phyloP scores from a whole-genome alignment of 2,113 vertebrate species.

The Ramphastos sulfuratus region DNA sequence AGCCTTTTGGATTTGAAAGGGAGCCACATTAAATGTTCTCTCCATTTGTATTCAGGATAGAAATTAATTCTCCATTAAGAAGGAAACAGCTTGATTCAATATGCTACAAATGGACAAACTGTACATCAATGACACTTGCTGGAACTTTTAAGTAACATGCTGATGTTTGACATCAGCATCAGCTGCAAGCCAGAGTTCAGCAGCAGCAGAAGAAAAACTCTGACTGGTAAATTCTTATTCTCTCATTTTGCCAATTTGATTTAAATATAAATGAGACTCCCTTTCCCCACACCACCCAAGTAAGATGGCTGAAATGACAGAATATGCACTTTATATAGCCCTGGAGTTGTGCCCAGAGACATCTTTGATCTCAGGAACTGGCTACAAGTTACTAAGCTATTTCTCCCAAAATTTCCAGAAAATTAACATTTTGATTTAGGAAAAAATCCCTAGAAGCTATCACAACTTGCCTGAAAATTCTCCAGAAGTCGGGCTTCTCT shows the following conservation, averaged over 20 bases:
- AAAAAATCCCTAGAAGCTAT: neutral
- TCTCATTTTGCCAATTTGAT: neutral
- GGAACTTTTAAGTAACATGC: neutral
- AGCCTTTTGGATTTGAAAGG: neutral
- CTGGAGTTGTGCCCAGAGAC: neutral
- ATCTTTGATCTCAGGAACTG: neutral
- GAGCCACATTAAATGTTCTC: neutral
- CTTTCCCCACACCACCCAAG: neutral
- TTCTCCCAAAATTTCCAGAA: neutral
- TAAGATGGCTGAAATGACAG: neutral
- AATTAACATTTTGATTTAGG: neutral
- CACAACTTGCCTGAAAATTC: neutral
- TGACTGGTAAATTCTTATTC: neutral
- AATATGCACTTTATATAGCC: neutral
- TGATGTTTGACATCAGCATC: neutral
- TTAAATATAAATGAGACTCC: neutral
- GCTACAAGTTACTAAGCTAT: neutral
- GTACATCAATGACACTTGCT: neutral
- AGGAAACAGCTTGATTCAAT: constrained; percentile 19
- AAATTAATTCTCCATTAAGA: constrained; percentile 23
- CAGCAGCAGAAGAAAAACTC: neutral
- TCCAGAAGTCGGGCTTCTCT: neutral
- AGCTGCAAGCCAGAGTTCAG: neutral
- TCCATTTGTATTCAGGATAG: neutral
- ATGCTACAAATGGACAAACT: neutral